A percentile compares a stretch with the other conserved stretches of the same genome.
Conservation (phyloP, 2,888 invertebrate genomes). For the Andrena camellia region DNA sequence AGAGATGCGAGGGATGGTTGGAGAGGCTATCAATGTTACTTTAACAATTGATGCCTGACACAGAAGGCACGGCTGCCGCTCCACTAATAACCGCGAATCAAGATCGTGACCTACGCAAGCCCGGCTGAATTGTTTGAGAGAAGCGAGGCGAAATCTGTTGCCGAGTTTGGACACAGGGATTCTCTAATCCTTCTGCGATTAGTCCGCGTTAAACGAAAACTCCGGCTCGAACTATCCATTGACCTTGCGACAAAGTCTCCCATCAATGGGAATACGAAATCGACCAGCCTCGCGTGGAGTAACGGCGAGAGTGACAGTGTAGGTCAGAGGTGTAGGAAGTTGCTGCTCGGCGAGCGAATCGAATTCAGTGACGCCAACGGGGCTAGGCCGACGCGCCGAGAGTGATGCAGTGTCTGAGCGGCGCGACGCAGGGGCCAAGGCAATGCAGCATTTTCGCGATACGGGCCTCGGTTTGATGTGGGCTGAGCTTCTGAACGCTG, state of each 20-base stretch:
- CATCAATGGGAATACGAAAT: conserved; percentile 61
- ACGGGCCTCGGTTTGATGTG: too few relatives aligned
- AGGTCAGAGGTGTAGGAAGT: too few relatives aligned
- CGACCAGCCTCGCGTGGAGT: conserved; percentile 13
- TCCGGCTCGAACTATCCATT: not conserved
- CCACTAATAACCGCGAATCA: conserved; percentile 43
- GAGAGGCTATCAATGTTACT: conserved; percentile 30
- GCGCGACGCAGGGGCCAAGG: too few relatives aligned
- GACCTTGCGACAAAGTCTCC: conserved; percentile 17
- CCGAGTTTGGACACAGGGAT: not conserved
- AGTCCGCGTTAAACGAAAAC: too few relatives aligned
- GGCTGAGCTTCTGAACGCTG: too few relatives aligned
- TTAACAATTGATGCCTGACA: conserved; percentile 57
- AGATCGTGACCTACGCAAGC: conserved; percentile 24
- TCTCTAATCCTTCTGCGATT: too few relatives aligned
- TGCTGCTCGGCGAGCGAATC: too few relatives aligned
- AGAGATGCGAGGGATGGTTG: not conserved
- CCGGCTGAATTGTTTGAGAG: not conserved
- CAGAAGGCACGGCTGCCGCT: conserved; percentile 4
- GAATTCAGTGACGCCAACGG: too few relatives aligned
- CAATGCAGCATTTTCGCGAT: too few relatives aligned
- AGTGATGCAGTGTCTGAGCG: too few relatives aligned
- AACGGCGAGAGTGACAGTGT: too few relatives aligned
- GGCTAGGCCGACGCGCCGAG: too few relatives aligned
- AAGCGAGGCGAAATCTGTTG: not conserved